These are phyloP conservation scores for Aphis gossypii DNA, from an alignment of 1,140 invertebrate genomes.

Conservation along the genomic window DNA sequence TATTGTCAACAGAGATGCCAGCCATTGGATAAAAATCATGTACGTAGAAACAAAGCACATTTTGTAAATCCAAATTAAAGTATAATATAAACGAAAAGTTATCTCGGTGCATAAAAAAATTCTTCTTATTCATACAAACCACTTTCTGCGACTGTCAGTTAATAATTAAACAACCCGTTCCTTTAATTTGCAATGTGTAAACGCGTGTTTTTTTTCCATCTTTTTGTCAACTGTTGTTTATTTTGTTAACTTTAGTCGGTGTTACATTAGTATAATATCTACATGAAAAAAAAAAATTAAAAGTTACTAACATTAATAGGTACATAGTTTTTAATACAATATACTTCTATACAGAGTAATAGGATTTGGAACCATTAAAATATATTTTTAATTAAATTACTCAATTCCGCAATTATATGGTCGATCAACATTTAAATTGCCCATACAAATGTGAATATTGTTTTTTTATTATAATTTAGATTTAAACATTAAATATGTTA, in stretches of 20 bases:
- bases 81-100: neutral
- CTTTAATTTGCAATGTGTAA: neutral
- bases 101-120: neutral
- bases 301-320: no score
- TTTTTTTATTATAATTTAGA: no score
- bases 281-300: neutral
- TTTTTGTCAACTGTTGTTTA: neutral
- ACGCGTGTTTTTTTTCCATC: neutral
- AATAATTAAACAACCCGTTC: neutral
- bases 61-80: neutral
- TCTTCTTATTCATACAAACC: neutral
- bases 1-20: neutral
- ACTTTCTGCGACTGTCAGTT: neutral
- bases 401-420: no score
- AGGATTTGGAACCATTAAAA: no score
- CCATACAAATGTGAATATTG: no score
- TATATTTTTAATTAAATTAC: no score
- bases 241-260: neutral
- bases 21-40: neutral
- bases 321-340: neutral
- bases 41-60: neutral
- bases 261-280: neutral
- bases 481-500: no score
- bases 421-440: no score
- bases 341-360: no score